Base-by-base conservation (phyloP, 2,113 vertebrate species). In the Excalfactoria chinensis region DNA sequence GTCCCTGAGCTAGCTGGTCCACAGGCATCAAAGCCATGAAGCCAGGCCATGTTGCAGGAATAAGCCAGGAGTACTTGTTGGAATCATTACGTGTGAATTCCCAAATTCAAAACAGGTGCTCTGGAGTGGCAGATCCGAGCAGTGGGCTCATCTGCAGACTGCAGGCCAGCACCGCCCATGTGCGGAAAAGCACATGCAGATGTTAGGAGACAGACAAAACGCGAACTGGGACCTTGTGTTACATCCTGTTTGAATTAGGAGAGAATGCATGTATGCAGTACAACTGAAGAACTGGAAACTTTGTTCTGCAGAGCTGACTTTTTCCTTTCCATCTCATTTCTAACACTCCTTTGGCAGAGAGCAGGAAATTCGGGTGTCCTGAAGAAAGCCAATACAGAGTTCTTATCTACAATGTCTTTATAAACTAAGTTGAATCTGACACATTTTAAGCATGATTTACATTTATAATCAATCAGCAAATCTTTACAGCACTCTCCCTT, bases 131-230 rank as follows among this genome's bases (percentile, higher is more conserved):
- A 60, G 35, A 48, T 37, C 15, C n/a, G 43, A 28, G 26, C 3
- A 55, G 49, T 1, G 0, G 48, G 34, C 59, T 92, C 11, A 0
- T 44, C 89, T 75, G 68, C 90, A 84, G 89, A 80, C 71, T 13
- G 90, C 44, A 58, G 76, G 58, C 30, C 75, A 91, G 68, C 30
- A 25, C 48, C 37, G 88, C 76, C 59, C 21, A 64, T 67, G 88
- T 46, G 94, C 41, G 82, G 59, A 79, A 94, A 96, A 95, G 41
- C 67, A 76, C 55, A 84, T 20, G 34, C 75, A 96, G 91, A 89
- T 90, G 93, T 88, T 34, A 58, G 67, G 82, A 94, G 62, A 72
- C 15, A 41, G 89, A 49, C 12, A 35, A 56, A 82, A 81, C 48
- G 18, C 59, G 66, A 71, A 75, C 0, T 0, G 0, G 68, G 46